A percentile compares a stretch with the other conserved stretches of the same genome.
phyloP scores from a whole-genome alignment of 37 sponge, comb jelly and placozoan species.

The Halichondria panicea region DNA sequence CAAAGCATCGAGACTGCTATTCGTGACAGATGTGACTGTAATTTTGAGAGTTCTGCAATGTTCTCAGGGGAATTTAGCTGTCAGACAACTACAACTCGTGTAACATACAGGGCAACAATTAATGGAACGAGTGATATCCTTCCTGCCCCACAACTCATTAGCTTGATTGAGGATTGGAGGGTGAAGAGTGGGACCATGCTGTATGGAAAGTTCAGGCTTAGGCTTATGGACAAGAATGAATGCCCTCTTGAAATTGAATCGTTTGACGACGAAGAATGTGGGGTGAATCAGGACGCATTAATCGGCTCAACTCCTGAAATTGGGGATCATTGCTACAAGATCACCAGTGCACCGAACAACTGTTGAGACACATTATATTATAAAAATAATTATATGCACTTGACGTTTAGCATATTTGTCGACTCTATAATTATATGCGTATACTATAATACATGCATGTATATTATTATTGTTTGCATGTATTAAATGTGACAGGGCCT shows the following conservation, averaged over 20 bases:
- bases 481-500: no score
- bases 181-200: background rate
- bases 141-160: background rate
- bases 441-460: no score
- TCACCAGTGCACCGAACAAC: no score
- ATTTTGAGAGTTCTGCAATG: conserved; percentile 1
- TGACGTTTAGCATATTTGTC: no score
- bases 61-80: conserved; percentile 12
- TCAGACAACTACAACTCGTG: background rate
- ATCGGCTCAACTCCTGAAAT: no score
- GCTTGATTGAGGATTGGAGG: conserved; percentile 1
- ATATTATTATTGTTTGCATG: no score
- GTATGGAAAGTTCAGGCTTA: background rate
- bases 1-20: conserved; percentile 3
- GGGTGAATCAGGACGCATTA: background rate
- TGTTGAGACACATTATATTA: no score
- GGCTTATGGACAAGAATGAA: background rate
- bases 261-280: background rate
- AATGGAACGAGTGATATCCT: conserved; percentile 4
- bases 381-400: no score
- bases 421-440: no score
- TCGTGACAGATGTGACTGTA: background rate
- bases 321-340: no score
- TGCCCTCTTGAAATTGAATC: background rate
- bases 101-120: background rate